phyloP scores from a whole-genome alignment of 2,888 invertebrate genomes.

The Saturnia pavonia region DNA sequence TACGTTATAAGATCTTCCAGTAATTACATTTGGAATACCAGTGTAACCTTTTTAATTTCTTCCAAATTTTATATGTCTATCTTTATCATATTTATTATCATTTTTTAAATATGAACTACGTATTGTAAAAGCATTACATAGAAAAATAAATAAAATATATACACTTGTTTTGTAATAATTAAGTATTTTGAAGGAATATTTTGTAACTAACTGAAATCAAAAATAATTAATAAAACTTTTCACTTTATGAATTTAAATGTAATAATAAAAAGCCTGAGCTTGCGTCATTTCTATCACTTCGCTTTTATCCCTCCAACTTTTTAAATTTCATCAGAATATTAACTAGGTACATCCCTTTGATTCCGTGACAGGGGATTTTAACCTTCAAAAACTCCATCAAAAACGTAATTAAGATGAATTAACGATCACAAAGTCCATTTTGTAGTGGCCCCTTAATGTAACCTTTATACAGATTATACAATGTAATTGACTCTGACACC shows the following conservation, averaged over 20 bases:
- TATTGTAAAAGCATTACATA: background rate
- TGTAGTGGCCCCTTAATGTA: constrained; percentile 34
- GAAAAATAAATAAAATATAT: background rate
- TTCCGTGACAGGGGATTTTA: constrained; percentile 39
- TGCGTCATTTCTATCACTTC: constrained; percentile 17
- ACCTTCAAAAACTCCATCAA: constrained; percentile 56
- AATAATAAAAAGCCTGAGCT: constrained; percentile 15
- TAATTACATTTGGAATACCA: too few relatives aligned
- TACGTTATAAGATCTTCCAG: too few relatives aligned
- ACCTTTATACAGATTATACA: constrained; percentile 48
- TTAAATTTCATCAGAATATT: constrained; percentile 51
- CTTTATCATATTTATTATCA: too few relatives aligned
- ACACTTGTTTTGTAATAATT: background rate
- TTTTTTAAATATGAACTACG: background rate
- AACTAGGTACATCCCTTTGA: constrained; percentile 50
- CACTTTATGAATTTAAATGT: constrained; percentile 2
- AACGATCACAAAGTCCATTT: constrained; percentile 55
- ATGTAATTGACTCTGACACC: constrained; percentile 67
- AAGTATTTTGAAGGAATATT: background rate
- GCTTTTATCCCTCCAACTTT: constrained; percentile 37
- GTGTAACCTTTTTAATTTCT: too few relatives aligned
- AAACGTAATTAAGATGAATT: constrained; percentile 69
- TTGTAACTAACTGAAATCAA: background rate
- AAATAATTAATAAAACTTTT: constrained; percentile 16
- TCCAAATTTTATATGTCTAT: too few relatives aligned